These are phyloP conservation scores for Hofmannophila pseudospretella DNA, from an alignment of 2,888 invertebrate species.

Conservation along the genomic window DNA sequence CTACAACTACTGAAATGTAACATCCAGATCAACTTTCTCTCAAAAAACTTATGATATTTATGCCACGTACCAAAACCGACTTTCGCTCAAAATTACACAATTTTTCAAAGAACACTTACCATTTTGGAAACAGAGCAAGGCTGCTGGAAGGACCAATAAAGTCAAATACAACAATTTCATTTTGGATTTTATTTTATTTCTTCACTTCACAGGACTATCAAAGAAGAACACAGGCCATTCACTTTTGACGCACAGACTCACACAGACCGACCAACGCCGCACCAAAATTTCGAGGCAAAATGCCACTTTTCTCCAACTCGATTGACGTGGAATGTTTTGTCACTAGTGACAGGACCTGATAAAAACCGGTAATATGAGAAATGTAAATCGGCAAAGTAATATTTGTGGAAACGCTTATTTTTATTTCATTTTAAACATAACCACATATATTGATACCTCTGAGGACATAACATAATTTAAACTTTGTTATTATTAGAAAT, in stretches of 20 bases:
- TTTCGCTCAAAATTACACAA: not conserved
- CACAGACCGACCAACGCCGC: conserved; percentile 49
- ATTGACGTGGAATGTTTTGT: conserved; percentile 76
- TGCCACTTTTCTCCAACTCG: conserved; percentile 75
- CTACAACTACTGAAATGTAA: too few species aligned
- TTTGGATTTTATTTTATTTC: conserved; percentile 37
- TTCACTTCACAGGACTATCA: conserved; percentile 32
- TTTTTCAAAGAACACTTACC: conserved; percentile 77
- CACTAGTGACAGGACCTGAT: conserved; percentile 42
- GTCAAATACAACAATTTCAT: conserved; percentile 84
- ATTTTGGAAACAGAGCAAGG: conserved; percentile 82
- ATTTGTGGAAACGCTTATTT: too few species aligned
- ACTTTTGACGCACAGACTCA: conserved; percentile 45
- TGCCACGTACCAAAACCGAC: conserved; percentile 63
- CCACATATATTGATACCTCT: too few species aligned
- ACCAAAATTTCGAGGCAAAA: conserved; percentile 54
- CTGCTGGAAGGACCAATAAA: conserved; percentile 83
- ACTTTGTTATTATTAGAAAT: too few species aligned
- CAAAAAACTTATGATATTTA: conserved; percentile 32
- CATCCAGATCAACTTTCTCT: conserved; percentile 34
- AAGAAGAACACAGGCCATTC: conserved; percentile 57
- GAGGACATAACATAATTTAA: too few species aligned
- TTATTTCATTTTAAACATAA: too few species aligned
- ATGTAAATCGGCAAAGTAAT: not conserved
- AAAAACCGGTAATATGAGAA: conserved; percentile 17